These are phyloP conservation scores for Epicampocera succincta DNA, from an alignment of 2,888 invertebrate genomes.

Conservation along the genomic window DNA sequence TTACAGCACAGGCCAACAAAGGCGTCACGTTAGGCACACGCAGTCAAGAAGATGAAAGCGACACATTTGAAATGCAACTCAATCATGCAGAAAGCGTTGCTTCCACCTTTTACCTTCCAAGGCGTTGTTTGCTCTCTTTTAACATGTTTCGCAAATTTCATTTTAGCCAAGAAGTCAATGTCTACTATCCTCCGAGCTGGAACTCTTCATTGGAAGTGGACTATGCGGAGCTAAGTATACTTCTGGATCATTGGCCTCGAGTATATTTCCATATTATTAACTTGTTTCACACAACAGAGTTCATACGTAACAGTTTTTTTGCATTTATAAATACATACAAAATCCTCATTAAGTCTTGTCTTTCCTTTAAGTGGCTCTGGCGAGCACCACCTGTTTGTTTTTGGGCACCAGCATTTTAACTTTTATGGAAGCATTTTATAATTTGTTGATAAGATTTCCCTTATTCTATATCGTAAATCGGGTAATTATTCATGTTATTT, in stretches of 20 bases:
- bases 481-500: slow-evolving; percentile 17
- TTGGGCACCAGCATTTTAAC: slow-evolving; percentile 56
- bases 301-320: slow-evolving; percentile 27
- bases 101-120: too few species aligned
- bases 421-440: slow-evolving; percentile 42
- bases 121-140: too few species aligned
- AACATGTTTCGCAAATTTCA: not conserved
- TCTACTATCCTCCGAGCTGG: not conserved
- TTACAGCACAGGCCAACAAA: too few species aligned
- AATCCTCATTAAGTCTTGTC: not conserved
- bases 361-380: slow-evolving; percentile 26
- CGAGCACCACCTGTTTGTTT: slow-evolving; percentile 51
- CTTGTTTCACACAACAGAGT: slow-evolving; percentile 38
- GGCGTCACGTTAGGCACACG: too few species aligned
- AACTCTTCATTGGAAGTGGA: not conserved
- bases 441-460: slow-evolving; percentile 29
- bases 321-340: slow-evolving; percentile 26
- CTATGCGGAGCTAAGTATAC: slow-evolving; percentile 27
- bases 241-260: slow-evolving; percentile 54
- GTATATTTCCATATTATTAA: slow-evolving; percentile 19
- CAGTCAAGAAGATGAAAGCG: too few species aligned
- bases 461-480: slow-evolving; percentile 44
- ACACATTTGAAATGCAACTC: too few species aligned
- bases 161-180: not conserved
- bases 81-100: too few species aligned